A percentile compares a stretch with the other conserved stretches of the same genome.
phyloP scores from a whole-genome alignment of 2,113 vertebrate genomes.

The Lampris incognitus region DNA sequence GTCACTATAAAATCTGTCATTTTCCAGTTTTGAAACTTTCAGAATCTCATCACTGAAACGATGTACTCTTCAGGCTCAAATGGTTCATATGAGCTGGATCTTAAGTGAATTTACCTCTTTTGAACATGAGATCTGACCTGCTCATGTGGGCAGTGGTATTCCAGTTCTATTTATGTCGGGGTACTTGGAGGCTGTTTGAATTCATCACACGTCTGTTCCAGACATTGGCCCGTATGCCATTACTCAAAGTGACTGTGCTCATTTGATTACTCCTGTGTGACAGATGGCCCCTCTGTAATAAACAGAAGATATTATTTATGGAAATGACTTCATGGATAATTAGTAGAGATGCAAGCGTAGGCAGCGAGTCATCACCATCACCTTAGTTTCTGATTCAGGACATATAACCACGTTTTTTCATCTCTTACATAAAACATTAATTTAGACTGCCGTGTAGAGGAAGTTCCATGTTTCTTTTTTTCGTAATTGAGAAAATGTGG shows the following conservation, averaged over 20 bases:
- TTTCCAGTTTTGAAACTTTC: no score
- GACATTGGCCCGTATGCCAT: slow-evolving; percentile 31
- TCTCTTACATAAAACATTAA: slow-evolving; percentile 27
- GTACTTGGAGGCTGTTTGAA: neutral
- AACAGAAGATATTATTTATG: slow-evolving; percentile 72
- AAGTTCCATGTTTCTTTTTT: slow-evolving; percentile 8
- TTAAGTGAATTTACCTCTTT: neutral
- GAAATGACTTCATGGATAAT: slow-evolving; percentile 73
- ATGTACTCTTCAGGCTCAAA: neutral
- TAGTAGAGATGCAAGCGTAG: slow-evolving; percentile 57
- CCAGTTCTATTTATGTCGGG: slow-evolving; percentile 12
- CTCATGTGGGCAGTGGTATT: slow-evolving; percentile 16
- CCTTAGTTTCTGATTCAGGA: slow-evolving; percentile 51
- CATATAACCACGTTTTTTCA: slow-evolving; percentile 28
- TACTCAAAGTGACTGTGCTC: slow-evolving; percentile 59
- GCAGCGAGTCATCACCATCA: slow-evolving; percentile 51
- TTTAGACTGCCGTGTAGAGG: slow-evolving; percentile 43
- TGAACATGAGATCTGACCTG: neutral
- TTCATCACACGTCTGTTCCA: slow-evolving; percentile 15
- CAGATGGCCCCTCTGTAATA: slow-evolving; percentile 61
- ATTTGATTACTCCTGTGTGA: slow-evolving; percentile 65
- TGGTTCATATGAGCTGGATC: neutral
- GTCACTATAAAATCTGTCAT: no score
- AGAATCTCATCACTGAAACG: no score
- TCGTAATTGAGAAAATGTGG: slow-evolving; percentile 3